Percentiles rank a stretch among this genome's conserved stretches.
These are phyloP conservation scores for Parnassius mnemosyne DNA, from an alignment of 2,888 invertebrate genomes.

Conservation along the genomic window DNA sequence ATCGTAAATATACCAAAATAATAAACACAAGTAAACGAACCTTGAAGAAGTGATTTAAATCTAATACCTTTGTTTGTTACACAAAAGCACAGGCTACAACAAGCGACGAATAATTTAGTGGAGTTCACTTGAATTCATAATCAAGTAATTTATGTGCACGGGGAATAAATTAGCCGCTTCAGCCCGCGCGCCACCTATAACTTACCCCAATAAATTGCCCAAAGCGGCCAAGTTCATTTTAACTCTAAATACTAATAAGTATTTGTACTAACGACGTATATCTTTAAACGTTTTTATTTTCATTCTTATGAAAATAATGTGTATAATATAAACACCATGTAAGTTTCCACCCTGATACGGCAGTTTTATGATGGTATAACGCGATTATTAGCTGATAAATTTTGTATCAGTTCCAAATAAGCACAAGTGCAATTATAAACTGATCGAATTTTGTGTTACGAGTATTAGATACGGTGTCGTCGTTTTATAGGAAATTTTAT, in stretches of 20 bases:
- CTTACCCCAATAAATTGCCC: constrained; percentile 80
- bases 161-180: constrained; percentile 79
- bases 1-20: too few relatives aligned
- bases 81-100: constrained; percentile 73
- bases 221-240: constrained; percentile 80
- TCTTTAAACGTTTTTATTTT: constrained; percentile 53
- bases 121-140: constrained; percentile 80
- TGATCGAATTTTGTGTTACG: constrained; percentile 47
- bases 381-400: constrained; percentile 63
- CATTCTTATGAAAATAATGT: constrained; percentile 40
- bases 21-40: constrained; percentile 32
- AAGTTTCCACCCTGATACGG: constrained; percentile 62
- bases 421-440: constrained; percentile 41
- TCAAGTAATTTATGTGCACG: constrained; percentile 81
- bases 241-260: constrained; percentile 80
- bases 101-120: constrained; percentile 77
- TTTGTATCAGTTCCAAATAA: constrained; percentile 40
- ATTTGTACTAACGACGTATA: constrained; percentile 65
- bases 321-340: constrained; percentile 36
- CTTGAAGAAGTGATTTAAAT: constrained; percentile 59
- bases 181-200: constrained; percentile 78
- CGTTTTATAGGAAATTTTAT: too few relatives aligned
- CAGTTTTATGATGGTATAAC: constrained; percentile 68
- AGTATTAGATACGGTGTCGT: too few relatives aligned
- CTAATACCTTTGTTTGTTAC: constrained; percentile 72